Percentiles rank a stretch among this genome's conserved stretches.
Evolutionary conservation across 2,888 invertebrate species (phyloP).

Genomic region (Plagodis dolabraria): DNA sequence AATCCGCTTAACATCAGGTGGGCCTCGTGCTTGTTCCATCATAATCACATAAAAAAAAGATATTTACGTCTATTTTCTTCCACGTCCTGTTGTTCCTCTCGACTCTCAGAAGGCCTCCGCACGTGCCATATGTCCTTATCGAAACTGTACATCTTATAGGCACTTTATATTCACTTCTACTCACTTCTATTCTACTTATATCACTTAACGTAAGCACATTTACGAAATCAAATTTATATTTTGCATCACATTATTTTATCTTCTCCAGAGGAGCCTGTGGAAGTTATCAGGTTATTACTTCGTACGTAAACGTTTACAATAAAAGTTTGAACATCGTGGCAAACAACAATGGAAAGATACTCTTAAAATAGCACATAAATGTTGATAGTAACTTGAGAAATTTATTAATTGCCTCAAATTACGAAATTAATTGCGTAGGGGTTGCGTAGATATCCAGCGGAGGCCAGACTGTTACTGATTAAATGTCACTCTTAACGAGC

Average conservation of each 20-base stretch:
- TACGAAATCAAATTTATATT: slow-evolving; percentile 5
- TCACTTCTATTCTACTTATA: too few species aligned
- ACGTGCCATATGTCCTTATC: slow-evolving; percentile 81
- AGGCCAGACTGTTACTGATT: too few species aligned
- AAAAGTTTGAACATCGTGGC: slow-evolving; percentile 23
- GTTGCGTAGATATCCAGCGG: too few species aligned
- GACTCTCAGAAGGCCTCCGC: slow-evolving; percentile 57
- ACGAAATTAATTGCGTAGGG: too few species aligned
- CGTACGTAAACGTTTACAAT: slow-evolving; percentile 20
- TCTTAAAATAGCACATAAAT: background rate
- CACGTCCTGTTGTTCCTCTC: slow-evolving; percentile 41
- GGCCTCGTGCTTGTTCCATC: too few species aligned
- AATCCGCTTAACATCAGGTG: too few species aligned
- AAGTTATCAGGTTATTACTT: slow-evolving; percentile 12
- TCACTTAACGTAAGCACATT: slow-evolving; percentile 14
- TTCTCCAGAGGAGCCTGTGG: slow-evolving; percentile 26
- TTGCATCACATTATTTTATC: slow-evolving; percentile 20
- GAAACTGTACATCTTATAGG: slow-evolving; percentile 71
- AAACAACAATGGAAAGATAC: slow-evolving; percentile 22
- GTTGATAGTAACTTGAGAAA: slow-evolving; percentile 13
- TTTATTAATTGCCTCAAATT: too few species aligned
- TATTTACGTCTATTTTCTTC: slow-evolving; percentile 47
- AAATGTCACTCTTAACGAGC: too few species aligned
- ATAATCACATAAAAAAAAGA: too few species aligned
- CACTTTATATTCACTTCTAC: too few species aligned